These are phyloP conservation scores for Amiota communis DNA, from an alignment of 2,888 invertebrate genomes.

Conservation along the genomic window DNA sequence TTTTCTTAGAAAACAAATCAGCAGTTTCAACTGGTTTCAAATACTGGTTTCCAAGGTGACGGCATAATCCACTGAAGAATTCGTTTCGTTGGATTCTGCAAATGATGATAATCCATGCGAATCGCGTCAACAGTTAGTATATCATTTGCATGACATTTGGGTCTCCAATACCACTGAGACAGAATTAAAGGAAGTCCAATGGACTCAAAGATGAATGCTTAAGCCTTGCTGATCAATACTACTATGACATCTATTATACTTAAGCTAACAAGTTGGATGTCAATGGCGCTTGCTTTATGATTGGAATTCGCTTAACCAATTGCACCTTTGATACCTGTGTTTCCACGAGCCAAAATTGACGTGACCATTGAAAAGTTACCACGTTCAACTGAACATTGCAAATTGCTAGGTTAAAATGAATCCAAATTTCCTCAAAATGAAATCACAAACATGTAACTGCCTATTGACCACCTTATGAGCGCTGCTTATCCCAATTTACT, in stretches of 20 bases:
- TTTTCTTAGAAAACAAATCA: no score
- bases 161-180: conserved; percentile 88
- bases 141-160: conserved; percentile 85
- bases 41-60: no score
- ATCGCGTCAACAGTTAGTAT: conserved; percentile 87
- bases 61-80: conserved; percentile 65
- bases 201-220: conserved; percentile 84
- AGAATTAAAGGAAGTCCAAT: conserved; percentile 84
- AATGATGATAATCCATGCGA: conserved; percentile 84
- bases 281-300: conserved; percentile 80
- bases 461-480: conserved; percentile 74
- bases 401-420: conserved; percentile 64
- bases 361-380: conserved; percentile 65
- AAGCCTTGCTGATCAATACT: conserved; percentile 85
- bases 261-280: conserved; percentile 81
- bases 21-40: no score
- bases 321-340: conserved; percentile 77
- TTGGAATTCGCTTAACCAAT: conserved; percentile 75
- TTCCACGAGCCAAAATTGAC: conserved; percentile 73
- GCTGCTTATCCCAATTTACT: conserved; percentile 65
- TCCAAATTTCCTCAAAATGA: conserved; percentile 68
- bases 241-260: conserved; percentile 81
- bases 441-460: conserved; percentile 73
- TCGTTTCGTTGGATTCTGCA: conserved; percentile 73
- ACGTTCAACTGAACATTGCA: conserved; percentile 54